Evolutionary conservation across 2,113 vertebrate species (phyloP).

Genomic region (Odobenus rosmarus): DNA sequence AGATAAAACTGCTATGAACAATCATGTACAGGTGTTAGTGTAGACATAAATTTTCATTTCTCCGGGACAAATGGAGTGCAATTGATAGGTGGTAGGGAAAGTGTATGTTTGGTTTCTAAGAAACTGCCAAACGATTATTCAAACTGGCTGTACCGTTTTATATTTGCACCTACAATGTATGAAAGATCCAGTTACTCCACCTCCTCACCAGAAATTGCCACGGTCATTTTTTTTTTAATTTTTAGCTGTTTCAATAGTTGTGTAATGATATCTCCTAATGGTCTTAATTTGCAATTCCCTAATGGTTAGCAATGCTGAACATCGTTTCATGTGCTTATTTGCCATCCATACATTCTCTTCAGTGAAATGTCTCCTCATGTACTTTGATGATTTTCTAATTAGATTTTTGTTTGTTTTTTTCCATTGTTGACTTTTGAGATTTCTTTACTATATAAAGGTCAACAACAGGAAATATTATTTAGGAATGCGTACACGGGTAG

Average conservation of each 20-base stretch:
- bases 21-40: background rate
- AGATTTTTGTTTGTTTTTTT: background rate
- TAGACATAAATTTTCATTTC: background rate
- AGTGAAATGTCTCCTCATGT: background rate
- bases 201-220: background rate
- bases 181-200: background rate
- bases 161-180: background rate
- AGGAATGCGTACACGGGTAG: background rate
- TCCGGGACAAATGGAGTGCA: background rate
- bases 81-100: background rate
- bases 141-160: background rate
- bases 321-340: background rate
- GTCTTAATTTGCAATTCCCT: background rate
- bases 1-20: background rate
- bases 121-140: background rate
- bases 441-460: background rate
- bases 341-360: background rate
- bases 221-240: background rate
- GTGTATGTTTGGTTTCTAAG: background rate
- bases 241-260: background rate
- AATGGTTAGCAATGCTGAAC: background rate
- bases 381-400: background rate
- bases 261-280: background rate
- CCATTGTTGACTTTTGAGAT: background rate
- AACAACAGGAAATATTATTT: background rate